Conservation (phyloP, 2,797 vertebrate genomes). For the Argya squamiceps region DNA sequence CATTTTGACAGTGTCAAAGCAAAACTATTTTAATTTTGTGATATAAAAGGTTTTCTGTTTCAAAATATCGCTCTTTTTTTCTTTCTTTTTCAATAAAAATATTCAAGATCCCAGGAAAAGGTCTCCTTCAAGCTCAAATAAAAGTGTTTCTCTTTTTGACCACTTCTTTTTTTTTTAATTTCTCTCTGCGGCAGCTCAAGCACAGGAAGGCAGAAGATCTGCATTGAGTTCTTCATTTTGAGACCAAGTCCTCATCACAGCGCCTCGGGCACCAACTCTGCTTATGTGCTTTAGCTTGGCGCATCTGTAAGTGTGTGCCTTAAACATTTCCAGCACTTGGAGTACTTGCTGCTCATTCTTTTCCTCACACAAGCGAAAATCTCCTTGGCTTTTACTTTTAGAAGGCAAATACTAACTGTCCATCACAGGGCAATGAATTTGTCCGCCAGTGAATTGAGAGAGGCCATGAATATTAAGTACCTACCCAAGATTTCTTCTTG, state of each 20-base stretch:
- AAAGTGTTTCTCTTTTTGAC: neutral
- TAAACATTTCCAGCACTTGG: neutral
- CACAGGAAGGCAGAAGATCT: conserved; percentile 4
- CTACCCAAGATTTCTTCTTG: neutral
- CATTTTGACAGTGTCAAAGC: neutral
- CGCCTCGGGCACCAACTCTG: neutral
- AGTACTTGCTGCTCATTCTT: neutral
- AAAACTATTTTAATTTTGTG: neutral
- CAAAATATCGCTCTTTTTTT: neutral
- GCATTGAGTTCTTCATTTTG: conserved; percentile 11
- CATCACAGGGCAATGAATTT: neutral
- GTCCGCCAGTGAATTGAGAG: neutral
- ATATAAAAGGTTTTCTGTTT: neutral
- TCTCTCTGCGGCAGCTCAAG: neutral
- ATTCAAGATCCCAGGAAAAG: neutral
- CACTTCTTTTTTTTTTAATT: neutral
- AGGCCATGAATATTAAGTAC: neutral
- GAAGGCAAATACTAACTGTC: neutral
- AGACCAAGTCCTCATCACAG: neutral
- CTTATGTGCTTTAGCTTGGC: neutral
- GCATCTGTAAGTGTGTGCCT: neutral
- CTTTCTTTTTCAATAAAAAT: neutral
- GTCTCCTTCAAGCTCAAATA: neutral
- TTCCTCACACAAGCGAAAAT: neutral
- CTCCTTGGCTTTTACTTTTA: neutral